Percentiles rank a stretch among this genome's conserved stretches.
These are phyloP conservation scores for Melanotaenia parkinsoni DNA, from an alignment of 2,797 vertebrate species.

Conservation along the genomic window DNA sequence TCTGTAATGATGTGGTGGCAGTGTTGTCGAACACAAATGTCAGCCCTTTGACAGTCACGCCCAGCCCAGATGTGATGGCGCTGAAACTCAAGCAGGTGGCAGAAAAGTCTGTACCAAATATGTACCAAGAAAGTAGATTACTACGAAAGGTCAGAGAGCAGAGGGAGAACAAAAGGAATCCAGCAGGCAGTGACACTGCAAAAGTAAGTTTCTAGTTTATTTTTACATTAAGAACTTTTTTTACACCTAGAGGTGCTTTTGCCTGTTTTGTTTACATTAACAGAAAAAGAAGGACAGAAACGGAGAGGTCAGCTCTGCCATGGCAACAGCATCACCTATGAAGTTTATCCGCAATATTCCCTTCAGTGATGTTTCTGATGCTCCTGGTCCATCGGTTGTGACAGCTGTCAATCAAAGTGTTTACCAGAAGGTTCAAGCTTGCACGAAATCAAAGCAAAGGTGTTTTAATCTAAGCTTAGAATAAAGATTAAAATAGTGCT, in stretches of 20 bases:
- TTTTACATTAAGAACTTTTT: background rate
- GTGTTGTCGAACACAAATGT: constrained; percentile 85
- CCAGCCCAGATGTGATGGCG: constrained; percentile 87
- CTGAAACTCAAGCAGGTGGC: constrained; percentile 87
- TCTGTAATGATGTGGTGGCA: constrained; percentile 58
- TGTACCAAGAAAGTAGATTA: constrained; percentile 81
- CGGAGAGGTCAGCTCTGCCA: constrained; percentile 33
- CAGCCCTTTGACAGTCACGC: constrained; percentile 88
- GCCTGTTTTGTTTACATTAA: constrained; percentile 18
- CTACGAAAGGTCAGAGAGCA: constrained; percentile 81
- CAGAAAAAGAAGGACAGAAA: constrained; percentile 59
- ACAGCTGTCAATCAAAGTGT: constrained; percentile 53
- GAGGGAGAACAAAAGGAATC: constrained; percentile 69
- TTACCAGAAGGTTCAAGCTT: constrained; percentile 12
- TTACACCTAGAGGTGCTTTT: background rate
- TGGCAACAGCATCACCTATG: constrained; percentile 44
- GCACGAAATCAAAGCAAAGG: constrained; percentile 56
- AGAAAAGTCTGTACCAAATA: constrained; percentile 70
- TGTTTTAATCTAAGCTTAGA: constrained; percentile 24
- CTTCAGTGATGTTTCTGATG: constrained; percentile 37
- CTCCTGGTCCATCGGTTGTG: constrained; percentile 33
- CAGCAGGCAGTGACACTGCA: constrained; percentile 31
- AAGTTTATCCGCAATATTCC: constrained; percentile 28
- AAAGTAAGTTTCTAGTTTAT: constrained; percentile 35
- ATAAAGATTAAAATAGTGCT: background rate